Evolutionary conservation across 2,888 invertebrate genomes (phyloP).

Genomic region (Lycia hirtaria): DNA sequence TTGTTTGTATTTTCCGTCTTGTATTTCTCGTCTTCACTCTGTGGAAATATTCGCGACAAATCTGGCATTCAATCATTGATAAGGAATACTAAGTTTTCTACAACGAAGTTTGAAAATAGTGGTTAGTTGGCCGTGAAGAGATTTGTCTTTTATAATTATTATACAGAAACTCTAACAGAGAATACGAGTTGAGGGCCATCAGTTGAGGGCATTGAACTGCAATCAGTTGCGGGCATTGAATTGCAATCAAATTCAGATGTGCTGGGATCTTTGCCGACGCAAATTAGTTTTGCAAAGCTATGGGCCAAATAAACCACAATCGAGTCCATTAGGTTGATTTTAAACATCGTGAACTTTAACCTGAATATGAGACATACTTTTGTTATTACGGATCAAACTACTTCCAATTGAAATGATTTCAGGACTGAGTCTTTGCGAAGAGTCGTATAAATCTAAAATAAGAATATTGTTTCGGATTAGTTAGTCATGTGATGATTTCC

Average conservation of each 20-base stretch:
- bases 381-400: slow-evolving; percentile 1
- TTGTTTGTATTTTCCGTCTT: neutral
- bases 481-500: slow-evolving; percentile 3
- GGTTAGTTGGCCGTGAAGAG: neutral
- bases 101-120: neutral
- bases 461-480: slow-evolving; percentile 2
- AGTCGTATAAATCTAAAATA: slow-evolving; percentile 4
- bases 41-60: neutral
- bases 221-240: too few relatives aligned
- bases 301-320: slow-evolving; percentile 8
- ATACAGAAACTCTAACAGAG: neutral
- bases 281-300: slow-evolving; percentile 10
- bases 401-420: slow-evolving; percentile 12
- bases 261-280: slow-evolving; percentile 6
- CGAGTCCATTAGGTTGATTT: neutral
- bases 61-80: too few relatives aligned
- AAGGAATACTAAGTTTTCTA: neutral
- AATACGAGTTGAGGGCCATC: neutral
- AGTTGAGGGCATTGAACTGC: neutral
- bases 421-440: slow-evolving; percentile 1
- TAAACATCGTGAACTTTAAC: neutral
- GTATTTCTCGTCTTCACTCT: neutral
- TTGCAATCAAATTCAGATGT: neutral
- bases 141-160: neutral
- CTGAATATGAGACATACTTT: neutral